Base-by-base conservation (phyloP, 1,140 invertebrate species). In the Bilobella aurantiaca region DNA sequence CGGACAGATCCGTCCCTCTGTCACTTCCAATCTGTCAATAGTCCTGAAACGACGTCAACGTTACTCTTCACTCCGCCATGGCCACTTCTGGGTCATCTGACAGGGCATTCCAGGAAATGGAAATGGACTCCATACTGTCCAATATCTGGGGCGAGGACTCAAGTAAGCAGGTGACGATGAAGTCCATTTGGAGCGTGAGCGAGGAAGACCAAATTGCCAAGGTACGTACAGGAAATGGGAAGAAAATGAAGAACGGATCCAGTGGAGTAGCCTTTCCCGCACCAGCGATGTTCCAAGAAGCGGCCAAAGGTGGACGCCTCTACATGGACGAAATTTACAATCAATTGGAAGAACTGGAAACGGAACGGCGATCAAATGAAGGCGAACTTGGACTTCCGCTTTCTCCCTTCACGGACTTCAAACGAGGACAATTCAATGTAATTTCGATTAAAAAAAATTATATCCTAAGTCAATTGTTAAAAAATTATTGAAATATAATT, bases 321-420 rank as follows among this genome's bases (percentile, higher is more conserved):
- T 23, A 53, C 21, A 53, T 53, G 49, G 49, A 53, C 21, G 49
- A 53, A 23, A 53, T 53, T 23, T 53, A 18, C 49, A 53, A 53
- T 23, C 21, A 53, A 14, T 23, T 53, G 49, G 49, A 53, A 53
- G 49, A 53, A 23, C 49, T 53, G 12, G 49, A 53, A 5, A 16
- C 12, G 5, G 49, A 53, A 23, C 49, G 49, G 5, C 49, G 49
- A 8, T 12, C 12, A 23, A 12, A 53, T 53, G 49, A 53, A 53
- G 49, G 14, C 5, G 12, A 5, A 12, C 12, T 23, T 53, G 49
- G 49, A 53, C 14, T 53, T 23, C 8, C 21, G 23, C 25, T 23
- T 18, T 5, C 49, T 53, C 49, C 49, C 25, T 53, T 23, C 25
- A 12, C 23, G 8, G 3, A 12, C 12, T 53, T 53, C 49, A 53